phyloP scores from a whole-genome alignment of 2,888 invertebrate species.

The Athetis lepigone region DNA sequence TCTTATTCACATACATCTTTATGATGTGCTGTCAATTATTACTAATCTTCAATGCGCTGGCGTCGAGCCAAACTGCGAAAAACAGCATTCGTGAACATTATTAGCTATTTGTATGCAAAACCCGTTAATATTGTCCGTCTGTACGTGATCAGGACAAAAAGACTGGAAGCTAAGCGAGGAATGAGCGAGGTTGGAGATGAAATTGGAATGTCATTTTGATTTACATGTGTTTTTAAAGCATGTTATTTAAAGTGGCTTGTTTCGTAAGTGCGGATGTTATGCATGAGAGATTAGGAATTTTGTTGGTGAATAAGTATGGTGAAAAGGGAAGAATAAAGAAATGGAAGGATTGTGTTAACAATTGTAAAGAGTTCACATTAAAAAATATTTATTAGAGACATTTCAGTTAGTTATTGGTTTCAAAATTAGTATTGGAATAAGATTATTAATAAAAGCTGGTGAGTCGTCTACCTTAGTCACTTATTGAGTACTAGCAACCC shows the following conservation, averaged over 20 bases:
- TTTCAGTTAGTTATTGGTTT: no score
- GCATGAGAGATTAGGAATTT: not conserved
- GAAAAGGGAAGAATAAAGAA: not conserved
- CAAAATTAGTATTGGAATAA: no score
- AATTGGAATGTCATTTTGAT: conserved; percentile 46
- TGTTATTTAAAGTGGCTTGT: conserved; percentile 7
- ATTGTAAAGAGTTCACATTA: no score
- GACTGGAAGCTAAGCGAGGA: conserved; percentile 37
- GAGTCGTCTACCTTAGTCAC: no score
- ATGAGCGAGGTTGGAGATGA: conserved; percentile 41
- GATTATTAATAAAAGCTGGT: no score
- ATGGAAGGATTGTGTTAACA: not conserved
- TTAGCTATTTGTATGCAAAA: conserved; percentile 75
- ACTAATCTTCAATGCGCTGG: conserved; percentile 77
- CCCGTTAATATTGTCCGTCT: conserved; percentile 42
- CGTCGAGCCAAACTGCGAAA: conserved; percentile 75
- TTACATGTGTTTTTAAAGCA: conserved; percentile 26
- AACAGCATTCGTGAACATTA: conserved; percentile 67
- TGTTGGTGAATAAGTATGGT: not conserved
- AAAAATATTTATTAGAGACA: no score
- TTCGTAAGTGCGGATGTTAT: not conserved
- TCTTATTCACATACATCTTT: conserved; percentile 67
- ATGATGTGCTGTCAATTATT: conserved; percentile 79
- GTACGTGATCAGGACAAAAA: conserved; percentile 55
- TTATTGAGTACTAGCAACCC: no score